Evolutionary conservation across 2,113 vertebrate genomes (phyloP), one percentile per base, ranked within the genome.

Genomic region (Tachysurus fulvidraco): DNA sequence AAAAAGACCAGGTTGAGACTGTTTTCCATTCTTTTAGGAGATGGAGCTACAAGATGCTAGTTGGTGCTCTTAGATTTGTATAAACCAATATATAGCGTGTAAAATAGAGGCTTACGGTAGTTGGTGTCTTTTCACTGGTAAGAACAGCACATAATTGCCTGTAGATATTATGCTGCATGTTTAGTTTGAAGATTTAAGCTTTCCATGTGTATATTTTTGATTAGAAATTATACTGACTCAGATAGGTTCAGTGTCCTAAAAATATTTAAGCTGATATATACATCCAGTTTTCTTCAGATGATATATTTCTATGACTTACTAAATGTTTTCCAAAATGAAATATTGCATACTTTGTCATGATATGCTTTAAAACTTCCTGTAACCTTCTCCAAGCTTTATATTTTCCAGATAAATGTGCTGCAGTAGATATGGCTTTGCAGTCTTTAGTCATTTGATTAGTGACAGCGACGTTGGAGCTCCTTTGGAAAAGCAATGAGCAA

Each of bases 161-260:
- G 88, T 88, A 89, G 87, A 86, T 81, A 91, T 85, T 88, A 91
- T 93, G 90, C 92, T 92, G 89, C 91, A 90, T 92, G 92, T 93
- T 93, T 93, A 93, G 16, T 30, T 2, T 36, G 19, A 59, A 59
- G 28, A 79, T 78, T 54, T 65, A 7, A 25, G 6, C 21, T 65
- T 41, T 62, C 13, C 5, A 44, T 59, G 50, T 77, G 44, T 77
- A 60, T 77, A 30, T 1, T 28, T 54, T 78, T 64, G 28, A 54
- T 65, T 30, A 30, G 54, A 55, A 11, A 44, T 65, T 44, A n/a
- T 16, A 44, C n/a, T 84, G 17, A 28, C n/a, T 64, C 25, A 21
- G 12, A 65, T 78, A 23, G 16, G 12, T n/a, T 77, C 71, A 64
- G 0, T 41, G 36, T 28, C n/a, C 23, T 28, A 21, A 21, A 59